phyloP scores from a whole-genome alignment of 2,797 vertebrate species.

The Tadarida brasiliensis region DNA sequence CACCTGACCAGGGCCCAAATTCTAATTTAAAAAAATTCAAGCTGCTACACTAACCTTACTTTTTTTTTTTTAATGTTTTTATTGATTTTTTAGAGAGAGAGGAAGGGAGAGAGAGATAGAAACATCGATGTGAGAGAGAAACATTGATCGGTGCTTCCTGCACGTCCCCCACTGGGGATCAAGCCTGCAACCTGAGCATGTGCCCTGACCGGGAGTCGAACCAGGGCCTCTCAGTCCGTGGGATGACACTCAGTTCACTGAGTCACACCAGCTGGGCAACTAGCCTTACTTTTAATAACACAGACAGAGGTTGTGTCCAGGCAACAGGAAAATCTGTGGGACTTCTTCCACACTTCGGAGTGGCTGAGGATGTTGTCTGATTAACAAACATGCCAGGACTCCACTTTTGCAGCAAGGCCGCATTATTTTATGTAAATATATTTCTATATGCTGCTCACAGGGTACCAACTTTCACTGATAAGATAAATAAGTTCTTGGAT shows the following conservation, averaged over 20 bases:
- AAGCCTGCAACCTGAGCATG: no score
- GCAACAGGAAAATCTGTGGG: background rate
- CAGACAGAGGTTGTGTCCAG: background rate
- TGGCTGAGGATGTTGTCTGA: background rate
- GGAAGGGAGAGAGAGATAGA: no score
- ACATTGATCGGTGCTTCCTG: no score
- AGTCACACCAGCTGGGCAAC: background rate
- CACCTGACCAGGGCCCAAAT: background rate
- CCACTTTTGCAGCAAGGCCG: background rate
- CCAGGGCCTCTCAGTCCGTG: no score
- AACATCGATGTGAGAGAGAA: no score
- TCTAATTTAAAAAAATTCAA: background rate
- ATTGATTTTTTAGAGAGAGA: no score
- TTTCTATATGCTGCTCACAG: background rate
- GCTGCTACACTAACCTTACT: background rate
- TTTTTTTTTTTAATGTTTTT: no score
- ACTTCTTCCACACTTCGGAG: background rate
- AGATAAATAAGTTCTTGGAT: background rate
- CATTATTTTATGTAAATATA: background rate
- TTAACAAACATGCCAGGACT: background rate
- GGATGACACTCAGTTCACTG: no score
- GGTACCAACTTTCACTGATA: background rate
- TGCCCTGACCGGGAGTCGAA: no score
- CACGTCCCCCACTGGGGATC: no score
- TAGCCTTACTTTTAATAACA: background rate